Evolutionary conservation across 2,113 vertebrate genomes (phyloP).

Genomic region (Castor canadensis): DNA sequence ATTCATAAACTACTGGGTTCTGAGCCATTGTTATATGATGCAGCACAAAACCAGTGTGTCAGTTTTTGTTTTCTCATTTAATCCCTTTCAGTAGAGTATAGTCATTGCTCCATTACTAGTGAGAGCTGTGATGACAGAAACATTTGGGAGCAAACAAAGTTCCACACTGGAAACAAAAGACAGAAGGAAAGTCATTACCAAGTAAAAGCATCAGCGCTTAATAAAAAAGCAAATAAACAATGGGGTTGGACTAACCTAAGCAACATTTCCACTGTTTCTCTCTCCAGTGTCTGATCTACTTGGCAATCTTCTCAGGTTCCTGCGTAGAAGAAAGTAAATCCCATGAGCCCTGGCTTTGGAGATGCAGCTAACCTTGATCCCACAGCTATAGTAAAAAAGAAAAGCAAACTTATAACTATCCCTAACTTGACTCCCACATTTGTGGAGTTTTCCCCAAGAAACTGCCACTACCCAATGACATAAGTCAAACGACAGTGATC

Average conservation of each 20-base stretch:
- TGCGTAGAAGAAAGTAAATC: neutral
- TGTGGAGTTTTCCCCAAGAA: neutral
- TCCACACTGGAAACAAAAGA: neutral
- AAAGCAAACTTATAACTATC: neutral
- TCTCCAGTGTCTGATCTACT: neutral
- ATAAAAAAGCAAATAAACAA: neutral
- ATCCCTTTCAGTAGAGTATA: constrained; percentile 39
- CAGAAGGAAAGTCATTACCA: neutral
- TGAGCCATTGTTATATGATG: constrained; percentile 79
- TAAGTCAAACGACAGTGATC: neutral
- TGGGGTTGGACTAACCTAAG: neutral
- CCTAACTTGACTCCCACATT: neutral
- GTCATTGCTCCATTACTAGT: constrained; percentile 29
- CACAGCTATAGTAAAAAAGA: neutral
- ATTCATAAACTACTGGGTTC: constrained; percentile 81
- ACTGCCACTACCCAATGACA: neutral
- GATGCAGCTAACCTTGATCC: neutral
- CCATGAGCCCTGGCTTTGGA: neutral
- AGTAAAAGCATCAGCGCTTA: neutral
- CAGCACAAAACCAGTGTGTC: constrained; percentile 74
- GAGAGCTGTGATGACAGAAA: neutral
- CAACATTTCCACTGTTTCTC: neutral
- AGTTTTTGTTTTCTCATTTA: constrained; percentile 70
- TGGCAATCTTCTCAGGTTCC: neutral
- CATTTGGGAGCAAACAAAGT: neutral